A percentile compares a stretch with the other conserved stretches of the same genome.
These are phyloP conservation scores for Phoeniculus purpureus DNA, from an alignment of 2,797 vertebrate species.

Conservation along the genomic window DNA sequence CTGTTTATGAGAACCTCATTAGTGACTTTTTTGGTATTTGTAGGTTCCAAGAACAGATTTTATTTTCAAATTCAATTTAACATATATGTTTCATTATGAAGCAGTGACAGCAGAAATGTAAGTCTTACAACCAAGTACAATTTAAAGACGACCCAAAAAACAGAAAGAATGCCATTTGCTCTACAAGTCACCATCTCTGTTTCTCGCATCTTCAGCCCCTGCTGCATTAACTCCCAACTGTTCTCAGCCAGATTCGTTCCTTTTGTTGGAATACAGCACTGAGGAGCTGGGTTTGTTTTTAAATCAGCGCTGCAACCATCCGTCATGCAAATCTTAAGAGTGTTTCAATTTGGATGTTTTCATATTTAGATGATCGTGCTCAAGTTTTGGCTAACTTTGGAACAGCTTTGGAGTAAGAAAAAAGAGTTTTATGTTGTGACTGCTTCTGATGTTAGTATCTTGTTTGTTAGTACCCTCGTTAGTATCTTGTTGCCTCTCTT, in stretches of 20 bases:
- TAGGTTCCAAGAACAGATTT: background rate
- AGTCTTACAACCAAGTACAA: background rate
- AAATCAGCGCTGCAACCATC: background rate
- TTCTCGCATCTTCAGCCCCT: background rate
- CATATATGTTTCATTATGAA: background rate
- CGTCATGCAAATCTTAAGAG: background rate
- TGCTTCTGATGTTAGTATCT: background rate
- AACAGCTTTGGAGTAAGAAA: conserved; percentile 1
- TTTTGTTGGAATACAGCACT: conserved; percentile 23
- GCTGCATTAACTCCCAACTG: background rate
- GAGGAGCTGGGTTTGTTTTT: background rate
- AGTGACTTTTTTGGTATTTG: background rate
- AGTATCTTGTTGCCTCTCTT: background rate
- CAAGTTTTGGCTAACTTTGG: background rate
- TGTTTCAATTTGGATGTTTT: background rate
- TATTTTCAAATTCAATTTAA: background rate
- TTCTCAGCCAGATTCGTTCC: background rate
- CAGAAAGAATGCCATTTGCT: background rate
- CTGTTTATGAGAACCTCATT: background rate
- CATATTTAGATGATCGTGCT: background rate
- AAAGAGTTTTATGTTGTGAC: background rate
- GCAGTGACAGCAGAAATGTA: background rate
- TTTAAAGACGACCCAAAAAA: background rate
- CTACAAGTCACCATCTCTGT: background rate
- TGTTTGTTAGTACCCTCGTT: background rate